Evolutionary conservation across 1,140 invertebrate species (phyloP), one percentile per base, ranked within the genome.

Genomic region (Cotesia typhae): DNA sequence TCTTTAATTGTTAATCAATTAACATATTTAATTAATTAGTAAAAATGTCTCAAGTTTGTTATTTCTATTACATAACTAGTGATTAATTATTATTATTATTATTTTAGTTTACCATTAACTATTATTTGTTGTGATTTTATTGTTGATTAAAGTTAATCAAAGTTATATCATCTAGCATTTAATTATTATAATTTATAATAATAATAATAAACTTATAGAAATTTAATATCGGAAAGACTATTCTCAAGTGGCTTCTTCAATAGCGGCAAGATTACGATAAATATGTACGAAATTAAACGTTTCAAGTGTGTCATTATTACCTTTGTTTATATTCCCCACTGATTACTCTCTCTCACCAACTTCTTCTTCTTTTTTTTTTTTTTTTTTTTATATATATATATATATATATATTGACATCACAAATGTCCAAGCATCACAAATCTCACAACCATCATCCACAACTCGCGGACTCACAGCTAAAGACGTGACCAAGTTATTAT

Each of bases 11-110:
- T 53, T 52, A 5, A 5, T 57, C 20, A n/a, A 36, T 57, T 52
- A 36, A 14, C 47, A 14, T 52, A 67, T 52, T 53, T 67, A 60
- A 60, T 20, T 60, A 60, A 28, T 60, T 60, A 20, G 7, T 57
- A 20, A 57, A 20, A 60, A 64, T 64, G 61, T 64, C 53, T 55
- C n/a, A 55, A 55, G 53, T 55, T 55, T 57, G 10, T 57, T 14
- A 57, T 20, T 20, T 6, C 53, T 57, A 36, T 36, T 60, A 35
- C 35, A 35, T 36, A 28, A 20, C 3, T 35, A 35, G 20, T 36
- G 7, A 28, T 28, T 36, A 12, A 7, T 60, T 60, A 10, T 60
- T 57, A 17, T 20, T 55, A 5, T 57, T 20, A 57, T 20, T 57
- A 10, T 52, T 52, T 52, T 52, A 52, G 3, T 52, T 52, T 4